phyloP scores from a whole-genome alignment of 2,888 invertebrate genomes.

The Caenorhabditis sinica region DNA sequence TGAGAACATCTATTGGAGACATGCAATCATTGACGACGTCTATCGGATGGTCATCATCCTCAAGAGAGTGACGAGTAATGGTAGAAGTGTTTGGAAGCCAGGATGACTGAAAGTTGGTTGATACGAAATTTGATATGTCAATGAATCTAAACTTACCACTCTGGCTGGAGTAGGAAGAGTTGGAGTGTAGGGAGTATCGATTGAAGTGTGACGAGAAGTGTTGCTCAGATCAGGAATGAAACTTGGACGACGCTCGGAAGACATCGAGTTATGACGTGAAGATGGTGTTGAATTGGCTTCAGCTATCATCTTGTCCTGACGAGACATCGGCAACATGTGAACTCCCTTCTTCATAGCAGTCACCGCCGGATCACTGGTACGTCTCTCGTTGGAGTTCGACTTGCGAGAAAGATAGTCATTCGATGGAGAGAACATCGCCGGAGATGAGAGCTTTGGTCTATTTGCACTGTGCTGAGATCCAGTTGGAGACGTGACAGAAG shows the following conservation, averaged over 20 bases:
- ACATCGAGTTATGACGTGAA: conserved; percentile 43
- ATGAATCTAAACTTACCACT: not conserved
- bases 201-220: conserved; percentile 19
- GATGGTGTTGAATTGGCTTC: conserved; percentile 24
- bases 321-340: conserved; percentile 47
- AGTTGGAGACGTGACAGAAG: not conserved
- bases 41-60: conserved; percentile 53
- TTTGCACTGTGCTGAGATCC: conserved; percentile 7
- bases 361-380: conserved; percentile 22
- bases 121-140: not conserved
- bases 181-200: conserved; percentile 48
- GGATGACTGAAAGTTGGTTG: conserved; percentile 50
- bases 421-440: conserved; percentile 18
- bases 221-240: conserved; percentile 44
- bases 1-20: conserved; percentile 22
- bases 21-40: conserved; percentile 56
- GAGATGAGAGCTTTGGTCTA: conserved; percentile 25
- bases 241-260: conserved; percentile 54
- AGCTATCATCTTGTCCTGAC: conserved; percentile 63
- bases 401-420: not conserved
- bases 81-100: conserved; percentile 54
- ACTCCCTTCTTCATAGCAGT: conserved; percentile 32
- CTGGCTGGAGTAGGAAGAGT: conserved; percentile 19
- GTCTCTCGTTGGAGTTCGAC: conserved; percentile 14
- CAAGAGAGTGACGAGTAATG: conserved; percentile 15